Percentiles rank a stretch among this genome's conserved stretches.
Evolutionary conservation across 2,888 invertebrate genomes (phyloP).

Genomic region (Hoplodrina ambigua): DNA sequence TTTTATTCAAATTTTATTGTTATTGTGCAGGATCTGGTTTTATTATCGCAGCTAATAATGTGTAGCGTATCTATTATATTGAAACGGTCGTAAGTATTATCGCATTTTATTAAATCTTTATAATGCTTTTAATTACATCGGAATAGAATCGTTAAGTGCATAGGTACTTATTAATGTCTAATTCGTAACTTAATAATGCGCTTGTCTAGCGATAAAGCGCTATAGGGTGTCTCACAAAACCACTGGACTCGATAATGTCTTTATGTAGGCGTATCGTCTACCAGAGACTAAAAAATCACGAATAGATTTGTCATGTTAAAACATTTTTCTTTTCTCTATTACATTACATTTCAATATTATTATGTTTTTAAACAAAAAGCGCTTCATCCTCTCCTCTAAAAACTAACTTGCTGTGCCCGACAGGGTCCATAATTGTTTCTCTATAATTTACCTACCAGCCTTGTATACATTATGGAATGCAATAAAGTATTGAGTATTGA

Average conservation of each 20-base stretch:
- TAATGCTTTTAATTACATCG: constrained; percentile 4
- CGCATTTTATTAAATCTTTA: constrained; percentile 31
- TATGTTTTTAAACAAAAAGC: too few relatives aligned
- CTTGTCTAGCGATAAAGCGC: not conserved
- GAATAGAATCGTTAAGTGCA: constrained; percentile 11
- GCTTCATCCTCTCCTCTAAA: too few relatives aligned
- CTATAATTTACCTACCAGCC: too few relatives aligned
- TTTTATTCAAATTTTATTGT: constrained; percentile 69
- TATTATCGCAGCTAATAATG: constrained; percentile 45
- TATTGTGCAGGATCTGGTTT: constrained; percentile 52
- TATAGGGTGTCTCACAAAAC: not conserved
- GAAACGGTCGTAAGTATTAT: constrained; percentile 9
- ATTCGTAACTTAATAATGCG: not conserved
- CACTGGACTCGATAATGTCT: not conserved
- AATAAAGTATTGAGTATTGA: too few relatives aligned
- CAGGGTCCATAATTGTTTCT: too few relatives aligned
- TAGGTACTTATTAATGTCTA: not conserved
- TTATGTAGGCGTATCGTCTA: too few relatives aligned
- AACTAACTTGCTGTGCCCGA: too few relatives aligned
- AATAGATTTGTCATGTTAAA: too few relatives aligned
- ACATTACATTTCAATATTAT: too few relatives aligned
- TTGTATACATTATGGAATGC: too few relatives aligned
- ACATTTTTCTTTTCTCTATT: too few relatives aligned
- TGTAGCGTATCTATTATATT: constrained; percentile 15
- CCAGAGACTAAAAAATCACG: too few relatives aligned